A percentile compares a stretch with the other conserved stretches of the same genome.
phyloP scores from a whole-genome alignment of 2,113 vertebrate genomes.

The Vulpes vulpes region DNA sequence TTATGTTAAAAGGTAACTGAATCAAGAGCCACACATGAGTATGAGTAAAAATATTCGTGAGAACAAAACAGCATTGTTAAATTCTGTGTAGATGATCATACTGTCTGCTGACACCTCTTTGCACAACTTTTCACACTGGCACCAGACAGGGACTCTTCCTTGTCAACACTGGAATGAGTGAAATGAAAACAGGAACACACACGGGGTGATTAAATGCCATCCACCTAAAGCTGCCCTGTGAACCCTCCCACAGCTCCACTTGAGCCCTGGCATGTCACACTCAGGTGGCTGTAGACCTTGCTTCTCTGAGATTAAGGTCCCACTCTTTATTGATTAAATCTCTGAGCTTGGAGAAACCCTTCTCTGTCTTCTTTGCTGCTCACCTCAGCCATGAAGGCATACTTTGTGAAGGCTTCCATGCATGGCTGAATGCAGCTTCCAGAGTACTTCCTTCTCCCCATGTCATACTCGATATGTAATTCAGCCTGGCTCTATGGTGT shows the following conservation, averaged over 20 bases:
- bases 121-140: background rate
- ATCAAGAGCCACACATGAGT: background rate
- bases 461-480: background rate
- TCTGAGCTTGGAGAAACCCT: background rate
- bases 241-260: background rate
- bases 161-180: background rate
- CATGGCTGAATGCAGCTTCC: background rate
- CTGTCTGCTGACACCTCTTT: background rate
- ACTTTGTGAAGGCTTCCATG: background rate
- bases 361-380: background rate
- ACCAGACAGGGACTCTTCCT: background rate
- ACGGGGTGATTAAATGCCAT: background rate
- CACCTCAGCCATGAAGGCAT: background rate
- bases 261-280: background rate
- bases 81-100: background rate
- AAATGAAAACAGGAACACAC: background rate
- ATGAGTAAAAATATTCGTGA: background rate
- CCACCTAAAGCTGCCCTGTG: background rate
- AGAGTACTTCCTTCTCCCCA: background rate
- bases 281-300: background rate
- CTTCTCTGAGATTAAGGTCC: background rate
- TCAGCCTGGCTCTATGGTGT: background rate
- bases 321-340: background rate
- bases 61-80: background rate
- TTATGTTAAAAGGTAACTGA: background rate